Percentiles rank a stretch among this genome's conserved stretches.
Evolutionary conservation across 2,888 invertebrate genomes (phyloP).

Genomic region (Beris morrisii): DNA sequence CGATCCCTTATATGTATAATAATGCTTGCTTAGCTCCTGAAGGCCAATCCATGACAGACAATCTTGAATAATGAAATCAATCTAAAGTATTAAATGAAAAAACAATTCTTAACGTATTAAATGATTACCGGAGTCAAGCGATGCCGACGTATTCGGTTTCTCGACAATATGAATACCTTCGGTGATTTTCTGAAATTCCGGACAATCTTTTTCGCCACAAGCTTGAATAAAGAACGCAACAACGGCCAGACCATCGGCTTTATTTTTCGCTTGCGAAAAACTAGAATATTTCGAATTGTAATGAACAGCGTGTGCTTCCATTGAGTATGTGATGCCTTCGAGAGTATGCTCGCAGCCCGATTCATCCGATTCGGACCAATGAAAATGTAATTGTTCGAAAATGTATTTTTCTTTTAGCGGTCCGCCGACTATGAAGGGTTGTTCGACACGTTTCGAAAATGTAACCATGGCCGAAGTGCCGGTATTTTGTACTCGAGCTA

Average conservation of each 20-base stretch:
- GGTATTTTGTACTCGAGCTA: slow-evolving; percentile 54
- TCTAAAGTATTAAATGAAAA: slow-evolving; percentile 19
- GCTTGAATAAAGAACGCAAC: slow-evolving; percentile 69
- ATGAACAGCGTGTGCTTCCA: slow-evolving; percentile 80
- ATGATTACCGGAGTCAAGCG: slow-evolving; percentile 52
- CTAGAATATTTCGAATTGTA: slow-evolving; percentile 70
- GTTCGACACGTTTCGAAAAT: slow-evolving; percentile 60
- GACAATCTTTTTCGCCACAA: slow-evolving; percentile 62
- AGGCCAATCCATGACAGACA: slow-evolving; percentile 70
- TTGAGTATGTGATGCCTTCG: slow-evolving; percentile 72
- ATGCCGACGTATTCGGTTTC: slow-evolving; percentile 52
- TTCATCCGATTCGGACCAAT: slow-evolving; percentile 75
- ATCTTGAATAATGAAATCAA: slow-evolving; percentile 53
- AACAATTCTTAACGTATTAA: slow-evolving; percentile 16
- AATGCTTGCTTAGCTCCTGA: slow-evolving; percentile 68
- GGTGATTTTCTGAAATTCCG: slow-evolving; percentile 62
- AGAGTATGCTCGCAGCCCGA: slow-evolving; percentile 79
- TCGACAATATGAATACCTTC: slow-evolving; percentile 58
- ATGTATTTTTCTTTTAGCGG: slow-evolving; percentile 67
- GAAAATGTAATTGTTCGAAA: slow-evolving; percentile 79
- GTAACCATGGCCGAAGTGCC: slow-evolving; percentile 63
- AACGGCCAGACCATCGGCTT: slow-evolving; percentile 71
- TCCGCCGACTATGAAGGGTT: slow-evolving; percentile 66
- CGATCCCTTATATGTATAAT: slow-evolving; percentile 73
- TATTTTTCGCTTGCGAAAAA: slow-evolving; percentile 65